Conservation (phyloP, 2,888 invertebrate genomes). For the Sphaerophoria rueppellii region DNA sequence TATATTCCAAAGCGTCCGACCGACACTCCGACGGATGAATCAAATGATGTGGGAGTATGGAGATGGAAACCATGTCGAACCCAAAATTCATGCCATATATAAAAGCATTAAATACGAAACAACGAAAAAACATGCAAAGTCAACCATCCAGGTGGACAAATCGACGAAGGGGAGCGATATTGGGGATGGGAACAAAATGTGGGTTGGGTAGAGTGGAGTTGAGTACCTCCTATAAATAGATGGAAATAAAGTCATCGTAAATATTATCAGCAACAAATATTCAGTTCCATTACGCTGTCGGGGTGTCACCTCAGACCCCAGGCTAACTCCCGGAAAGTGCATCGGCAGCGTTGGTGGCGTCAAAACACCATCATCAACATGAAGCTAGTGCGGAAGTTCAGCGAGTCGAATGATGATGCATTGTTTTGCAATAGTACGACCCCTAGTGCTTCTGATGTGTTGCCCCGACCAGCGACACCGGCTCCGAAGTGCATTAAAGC, state of each 20-base stretch:
- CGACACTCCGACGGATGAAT: neutral
- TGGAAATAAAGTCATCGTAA: slow-evolving; percentile 55
- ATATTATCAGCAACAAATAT: slow-evolving; percentile 69
- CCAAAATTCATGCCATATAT: slow-evolving; percentile 44
- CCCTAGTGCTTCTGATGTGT: slow-evolving; percentile 1
- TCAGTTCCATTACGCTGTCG: slow-evolving; percentile 64
- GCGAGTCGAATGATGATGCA: slow-evolving; percentile 75
- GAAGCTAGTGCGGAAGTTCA: slow-evolving; percentile 72
- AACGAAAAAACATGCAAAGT: slow-evolving; percentile 53
- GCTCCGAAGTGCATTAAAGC: slow-evolving; percentile 74
- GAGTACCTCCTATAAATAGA: neutral
- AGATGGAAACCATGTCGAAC: slow-evolving; percentile 14
- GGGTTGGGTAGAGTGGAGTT: neutral
- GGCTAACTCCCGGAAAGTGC: neutral
- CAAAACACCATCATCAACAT: slow-evolving; percentile 73
- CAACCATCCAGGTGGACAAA: slow-evolving; percentile 64
- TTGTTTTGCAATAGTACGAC: slow-evolving; percentile 34
- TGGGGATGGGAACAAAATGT: neutral
- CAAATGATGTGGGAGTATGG: slow-evolving; percentile 19
- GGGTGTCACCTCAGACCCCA: slow-evolving; percentile 62
- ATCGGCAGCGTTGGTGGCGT: slow-evolving; percentile 34
- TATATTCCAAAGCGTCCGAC: slow-evolving; percentile 64
- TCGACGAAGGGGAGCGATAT: neutral
- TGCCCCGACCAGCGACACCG: neutral
- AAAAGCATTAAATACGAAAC: slow-evolving; percentile 36